Evolutionary conservation across 2,113 vertebrate species (phyloP), one percentile per base, ranked within the genome.

Genomic region (Nansenia antarctica): DNA sequence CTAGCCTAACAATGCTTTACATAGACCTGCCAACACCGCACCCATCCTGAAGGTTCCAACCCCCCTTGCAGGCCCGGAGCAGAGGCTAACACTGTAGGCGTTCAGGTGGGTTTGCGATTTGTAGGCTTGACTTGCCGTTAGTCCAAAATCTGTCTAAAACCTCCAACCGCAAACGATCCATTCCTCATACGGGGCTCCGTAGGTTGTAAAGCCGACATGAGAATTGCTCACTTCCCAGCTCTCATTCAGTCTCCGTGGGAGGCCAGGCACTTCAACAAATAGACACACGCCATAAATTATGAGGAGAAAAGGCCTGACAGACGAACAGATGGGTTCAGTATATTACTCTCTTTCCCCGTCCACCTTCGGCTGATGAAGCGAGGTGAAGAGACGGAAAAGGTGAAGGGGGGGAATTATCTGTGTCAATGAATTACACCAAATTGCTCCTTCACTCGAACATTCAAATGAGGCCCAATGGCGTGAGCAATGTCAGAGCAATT

Each of bases 351-450:
- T 74, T 82, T 86, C 74, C 79, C 74, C 68, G 69, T 85, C 82
- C 84, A 85, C 85, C 82, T 87, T 78, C 69, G 20, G 32, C 74
- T 86, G 85, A 85, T 74, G 77, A 76, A 80, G 86, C 70, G 78
- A 84, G 76, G 81, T 78, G 82, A 88, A 69, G 22, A 73, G 65
- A 62, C 11, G 71, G 67, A 78, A 75, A 52, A 80, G 74, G 80
- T 74, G 77, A 80, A 82, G 68, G 53, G 69, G 72, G 85, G 82
- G 89, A 90, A 90, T 91, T 78, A 89, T 87, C 86, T 81, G 82
- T 87, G 89, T 89, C 89, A 82, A 84, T 80, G 82, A 85, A 90
- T 89, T 78, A 83, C 78, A 84, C 79, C 76, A 85, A 89, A 91
- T 83, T 84, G 83, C 86, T 90, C 83, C 82, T 90, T 91, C 84